Evolutionary conservation across 1,140 invertebrate species (phyloP).

Genomic region (Dendroctonus ponderosae): DNA sequence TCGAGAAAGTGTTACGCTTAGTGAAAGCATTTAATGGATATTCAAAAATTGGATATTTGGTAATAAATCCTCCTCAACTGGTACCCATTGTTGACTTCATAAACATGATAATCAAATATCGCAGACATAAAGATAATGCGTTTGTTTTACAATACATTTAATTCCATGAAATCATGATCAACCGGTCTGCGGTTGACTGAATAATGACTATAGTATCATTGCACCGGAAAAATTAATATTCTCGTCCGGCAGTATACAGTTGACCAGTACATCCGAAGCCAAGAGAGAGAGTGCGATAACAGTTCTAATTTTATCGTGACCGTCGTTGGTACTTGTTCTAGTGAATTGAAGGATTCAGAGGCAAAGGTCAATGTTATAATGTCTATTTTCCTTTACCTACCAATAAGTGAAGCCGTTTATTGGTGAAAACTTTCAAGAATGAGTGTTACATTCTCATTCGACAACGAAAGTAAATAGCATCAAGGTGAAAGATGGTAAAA

Average conservation of each 20-base stretch:
- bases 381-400: background rate
- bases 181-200: too few species aligned
- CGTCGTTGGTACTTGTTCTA: too few species aligned
- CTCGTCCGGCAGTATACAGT: background rate
- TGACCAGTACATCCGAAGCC: conserved; percentile 10
- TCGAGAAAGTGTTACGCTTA: too few species aligned
- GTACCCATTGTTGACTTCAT: too few species aligned
- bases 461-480: background rate
- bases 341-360: background rate
- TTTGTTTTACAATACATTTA: too few species aligned
- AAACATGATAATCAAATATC: too few species aligned
- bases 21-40: too few species aligned
- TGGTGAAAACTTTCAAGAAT: background rate
- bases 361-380: conserved; percentile 1
- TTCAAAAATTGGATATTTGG: too few species aligned
- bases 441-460: background rate
- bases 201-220: conserved; percentile 25
- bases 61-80: too few species aligned
- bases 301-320: background rate
- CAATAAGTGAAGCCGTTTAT: background rate
- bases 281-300: conserved; percentile 9
- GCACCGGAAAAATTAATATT: conserved; percentile 30
- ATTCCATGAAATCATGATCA: too few species aligned
- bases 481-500: conserved; percentile 19
- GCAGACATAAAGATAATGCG: too few species aligned